Base-by-base conservation (phyloP, 2,113 vertebrate genomes). In the Pituophis catenifer region DNA sequence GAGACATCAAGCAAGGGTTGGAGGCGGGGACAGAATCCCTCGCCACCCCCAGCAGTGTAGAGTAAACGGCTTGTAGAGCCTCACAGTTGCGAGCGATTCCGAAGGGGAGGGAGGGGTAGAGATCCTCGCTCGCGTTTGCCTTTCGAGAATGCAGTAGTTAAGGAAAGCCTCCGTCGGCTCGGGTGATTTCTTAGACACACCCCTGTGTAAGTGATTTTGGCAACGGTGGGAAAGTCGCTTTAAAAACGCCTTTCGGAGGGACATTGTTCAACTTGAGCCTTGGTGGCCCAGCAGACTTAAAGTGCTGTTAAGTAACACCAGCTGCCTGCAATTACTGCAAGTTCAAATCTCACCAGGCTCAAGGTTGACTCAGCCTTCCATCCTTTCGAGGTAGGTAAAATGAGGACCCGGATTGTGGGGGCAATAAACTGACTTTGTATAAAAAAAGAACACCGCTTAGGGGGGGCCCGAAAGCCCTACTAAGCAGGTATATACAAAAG, bases 1-100 rank as follows among this genome's bases (percentile, higher is more conserved):
- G 96, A 97, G 94, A 96, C 95, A 93, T 97, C 95, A 93, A 89
- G 55, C 59, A 26, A 65, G 93, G 92, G 81, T 0, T 62, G 11
- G 88, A 54, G 86, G 12, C 7, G 3, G n/a, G 44, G 55, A 38
- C 21, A 13, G n/a, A 23, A 33, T n/a, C 38, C 53, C 29, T 11
- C 54, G 19, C 54, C 57, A 8, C 21, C 38, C 17, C 44, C 44
- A 93, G 29, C 3, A 44, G 44, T 5, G 4, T 15, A 5, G 57
- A 54, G 75, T n/a, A 91, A 29, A 62, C n/a, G 10, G 21, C 33
- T 89, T 89, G 26, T 29, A 12, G 15, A 86, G 55, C 13, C 5
- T 38, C 92, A 2, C 65, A 17, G 29, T 55, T 59, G 53, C 8
- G 11, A 62, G 87, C 85, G 87, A 59, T 26, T 38, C 88, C 7